Evolutionary conservation across 2,888 invertebrate species (phyloP).

Genomic region (Choristoneura rosaceana): DNA sequence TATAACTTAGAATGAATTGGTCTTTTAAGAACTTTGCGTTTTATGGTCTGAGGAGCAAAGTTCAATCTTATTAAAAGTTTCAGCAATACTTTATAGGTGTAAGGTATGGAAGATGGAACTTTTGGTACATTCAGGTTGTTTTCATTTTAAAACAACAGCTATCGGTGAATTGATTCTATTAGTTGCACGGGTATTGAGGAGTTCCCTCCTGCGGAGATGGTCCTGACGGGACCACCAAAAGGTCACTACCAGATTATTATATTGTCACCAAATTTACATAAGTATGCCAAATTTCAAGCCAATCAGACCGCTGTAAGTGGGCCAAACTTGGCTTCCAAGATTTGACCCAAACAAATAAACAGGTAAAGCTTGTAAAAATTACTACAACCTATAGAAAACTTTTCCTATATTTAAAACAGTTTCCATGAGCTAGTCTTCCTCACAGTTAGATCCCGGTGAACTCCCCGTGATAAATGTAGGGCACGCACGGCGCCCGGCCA

Average conservation of each 20-base stretch:
- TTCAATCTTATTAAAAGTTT: slow-evolving; percentile 22
- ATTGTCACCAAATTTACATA: too few species aligned
- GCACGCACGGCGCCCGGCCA: slow-evolving; percentile 59
- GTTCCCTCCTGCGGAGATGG: too few species aligned
- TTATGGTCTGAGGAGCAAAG: slow-evolving; percentile 15
- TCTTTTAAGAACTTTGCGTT: slow-evolving; percentile 19
- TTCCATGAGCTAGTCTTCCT: slow-evolving; percentile 13
- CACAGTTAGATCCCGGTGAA: slow-evolving; percentile 29
- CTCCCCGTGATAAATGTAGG: slow-evolving; percentile 57
- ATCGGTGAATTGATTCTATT: too few species aligned
- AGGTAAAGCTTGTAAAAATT: background rate
- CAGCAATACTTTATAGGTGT: too few species aligned
- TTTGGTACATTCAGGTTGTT: background rate
- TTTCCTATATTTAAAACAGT: background rate
- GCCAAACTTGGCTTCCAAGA: too few species aligned
- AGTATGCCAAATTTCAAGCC: too few species aligned
- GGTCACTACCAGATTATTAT: too few species aligned
- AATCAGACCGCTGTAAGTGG: too few species aligned
- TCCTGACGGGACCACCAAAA: too few species aligned
- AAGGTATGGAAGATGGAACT: background rate
- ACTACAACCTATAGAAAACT: background rate
- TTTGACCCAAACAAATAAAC: too few species aligned
- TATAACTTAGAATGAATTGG: slow-evolving; percentile 27
- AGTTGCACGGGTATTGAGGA: too few species aligned
- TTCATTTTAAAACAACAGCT: background rate